Conservation (phyloP, 2,797 vertebrate genomes). For the Tapera naevia region DNA sequence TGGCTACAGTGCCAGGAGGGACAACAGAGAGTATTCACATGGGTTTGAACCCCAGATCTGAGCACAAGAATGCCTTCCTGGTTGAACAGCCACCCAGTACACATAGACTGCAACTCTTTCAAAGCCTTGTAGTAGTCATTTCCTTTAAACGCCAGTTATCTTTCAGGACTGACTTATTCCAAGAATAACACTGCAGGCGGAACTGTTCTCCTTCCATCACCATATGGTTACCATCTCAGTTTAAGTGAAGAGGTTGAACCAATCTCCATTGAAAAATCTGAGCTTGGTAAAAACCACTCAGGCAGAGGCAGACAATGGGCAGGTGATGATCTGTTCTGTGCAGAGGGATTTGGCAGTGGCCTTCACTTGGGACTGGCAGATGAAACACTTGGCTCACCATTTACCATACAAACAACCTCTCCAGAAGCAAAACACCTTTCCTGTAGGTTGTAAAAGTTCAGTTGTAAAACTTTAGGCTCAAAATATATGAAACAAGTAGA, state of each 20-base stretch:
- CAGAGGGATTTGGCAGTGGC: background rate
- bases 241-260: background rate
- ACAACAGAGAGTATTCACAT: accelerated
- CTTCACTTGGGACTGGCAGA: background rate
- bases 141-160: background rate
- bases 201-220: background rate
- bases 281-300: background rate
- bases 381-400: background rate
- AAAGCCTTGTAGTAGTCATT: background rate
- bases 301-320: accelerated
- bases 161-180: background rate
- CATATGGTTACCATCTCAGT: accelerated
- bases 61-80: background rate
- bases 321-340: background rate
- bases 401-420: background rate
- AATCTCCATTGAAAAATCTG: background rate
- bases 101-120: too few species aligned
- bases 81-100: background rate
- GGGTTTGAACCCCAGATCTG: accelerated
- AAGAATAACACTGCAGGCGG: background rate
- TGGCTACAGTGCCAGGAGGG: background rate
- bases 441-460: background rate
- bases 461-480: background rate
- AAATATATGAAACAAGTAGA: background rate
- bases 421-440: background rate